phyloP scores from a whole-genome alignment of 2,888 invertebrate species.

The Mechanitis messenoides region DNA sequence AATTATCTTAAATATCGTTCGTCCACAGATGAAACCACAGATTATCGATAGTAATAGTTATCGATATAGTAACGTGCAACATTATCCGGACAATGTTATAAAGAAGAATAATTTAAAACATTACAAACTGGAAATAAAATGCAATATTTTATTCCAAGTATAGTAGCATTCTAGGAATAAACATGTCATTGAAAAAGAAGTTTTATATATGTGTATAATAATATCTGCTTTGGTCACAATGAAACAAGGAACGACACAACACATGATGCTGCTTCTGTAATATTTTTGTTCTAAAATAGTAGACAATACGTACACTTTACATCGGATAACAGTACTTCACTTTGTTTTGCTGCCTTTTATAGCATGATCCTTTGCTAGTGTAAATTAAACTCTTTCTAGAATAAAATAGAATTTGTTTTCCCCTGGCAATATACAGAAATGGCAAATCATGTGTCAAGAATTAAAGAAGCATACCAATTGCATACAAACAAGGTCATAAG shows the following conservation, averaged over 20 bases:
- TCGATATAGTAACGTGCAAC: too few species aligned
- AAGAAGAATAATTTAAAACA: neutral
- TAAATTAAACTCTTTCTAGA: neutral
- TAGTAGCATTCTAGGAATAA: too few species aligned
- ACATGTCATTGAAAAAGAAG: too few species aligned
- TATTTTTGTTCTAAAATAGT: neutral
- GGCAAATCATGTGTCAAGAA: slow-evolving; percentile 9
- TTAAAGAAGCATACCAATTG: slow-evolving; percentile 19
- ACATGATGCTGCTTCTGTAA: neutral
- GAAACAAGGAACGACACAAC: neutral
- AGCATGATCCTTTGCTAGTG: neutral
- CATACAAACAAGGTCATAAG: slow-evolving; percentile 19
- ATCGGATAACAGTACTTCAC: slow-evolving; percentile 7
- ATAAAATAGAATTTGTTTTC: slow-evolving; percentile 3
- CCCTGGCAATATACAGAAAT: neutral
- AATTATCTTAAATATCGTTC: too few species aligned
- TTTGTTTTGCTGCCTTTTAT: neutral
- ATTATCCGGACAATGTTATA: too few species aligned
- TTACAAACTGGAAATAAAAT: too few species aligned
- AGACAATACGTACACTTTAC: slow-evolving; percentile 20
- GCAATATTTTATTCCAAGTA: too few species aligned
- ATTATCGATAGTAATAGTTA: too few species aligned
- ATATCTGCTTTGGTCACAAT: neutral
- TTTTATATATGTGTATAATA: neutral
- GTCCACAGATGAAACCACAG: too few species aligned